Percentiles rank a stretch among this genome's conserved stretches.
These are phyloP conservation scores for Cyclopterus lumpus DNA, from an alignment of 2,797 vertebrate species.

Conservation along the genomic window DNA sequence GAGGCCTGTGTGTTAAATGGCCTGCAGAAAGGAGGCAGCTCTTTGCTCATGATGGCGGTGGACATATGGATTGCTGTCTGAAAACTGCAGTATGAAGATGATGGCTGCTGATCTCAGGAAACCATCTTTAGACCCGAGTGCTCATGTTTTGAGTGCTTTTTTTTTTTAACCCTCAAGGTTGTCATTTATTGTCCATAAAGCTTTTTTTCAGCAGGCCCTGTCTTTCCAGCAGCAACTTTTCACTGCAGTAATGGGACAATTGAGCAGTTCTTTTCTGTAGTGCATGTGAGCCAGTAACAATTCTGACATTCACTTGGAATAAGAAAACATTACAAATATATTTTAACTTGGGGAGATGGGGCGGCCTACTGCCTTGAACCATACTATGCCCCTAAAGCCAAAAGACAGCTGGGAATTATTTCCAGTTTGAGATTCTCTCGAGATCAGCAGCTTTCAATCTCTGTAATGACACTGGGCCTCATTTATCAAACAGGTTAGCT, in stretches of 20 bases:
- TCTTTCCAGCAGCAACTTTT: slow-evolving; percentile 19
- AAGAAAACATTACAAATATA: slow-evolving; percentile 9
- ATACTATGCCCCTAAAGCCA: slow-evolving; percentile 38
- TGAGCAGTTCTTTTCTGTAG: slow-evolving; percentile 10
- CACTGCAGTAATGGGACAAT: slow-evolving; percentile 23
- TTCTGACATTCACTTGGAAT: slow-evolving; percentile 32
- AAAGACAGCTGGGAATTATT: slow-evolving; percentile 53
- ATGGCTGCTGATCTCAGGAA: slow-evolving; percentile 71
- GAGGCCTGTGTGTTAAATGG: slow-evolving; percentile 61
- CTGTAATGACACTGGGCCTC: slow-evolving; percentile 53
- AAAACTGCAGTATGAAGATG: slow-evolving; percentile 68
- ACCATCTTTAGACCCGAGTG: slow-evolving; percentile 20
- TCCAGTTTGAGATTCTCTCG: slow-evolving; percentile 62
- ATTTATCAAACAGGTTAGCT: slow-evolving; percentile 62
- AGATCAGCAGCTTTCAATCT: slow-evolving; percentile 76
- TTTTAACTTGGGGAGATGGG: slow-evolving; percentile 23
- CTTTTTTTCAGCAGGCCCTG: slow-evolving; percentile 25
- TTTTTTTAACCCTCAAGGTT: slow-evolving; percentile 44
- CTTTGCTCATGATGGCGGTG: slow-evolving; percentile 64
- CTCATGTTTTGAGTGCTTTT: slow-evolving; percentile 33
- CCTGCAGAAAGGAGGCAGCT: slow-evolving; percentile 59
- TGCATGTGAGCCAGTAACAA: not conserved
- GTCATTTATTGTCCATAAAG: slow-evolving; percentile 44
- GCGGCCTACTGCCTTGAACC: slow-evolving; percentile 35
- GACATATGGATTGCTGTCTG: slow-evolving; percentile 68